These are phyloP conservation scores for Aphrophora alni DNA, from an alignment of 2,888 invertebrate genomes.

Conservation along the genomic window DNA sequence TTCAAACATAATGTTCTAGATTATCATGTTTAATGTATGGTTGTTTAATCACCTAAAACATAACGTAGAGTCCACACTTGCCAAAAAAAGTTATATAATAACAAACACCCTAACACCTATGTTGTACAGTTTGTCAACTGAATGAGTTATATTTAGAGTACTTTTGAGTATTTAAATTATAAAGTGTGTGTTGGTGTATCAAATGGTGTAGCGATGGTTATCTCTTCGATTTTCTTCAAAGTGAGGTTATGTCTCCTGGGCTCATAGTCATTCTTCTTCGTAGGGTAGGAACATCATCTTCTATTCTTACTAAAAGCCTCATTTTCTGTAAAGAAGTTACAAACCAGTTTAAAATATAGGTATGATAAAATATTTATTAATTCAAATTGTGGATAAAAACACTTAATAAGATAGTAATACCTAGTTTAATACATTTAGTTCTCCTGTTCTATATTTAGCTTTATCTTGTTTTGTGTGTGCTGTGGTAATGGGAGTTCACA, in stretches of 20 bases:
- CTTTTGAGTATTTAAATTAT: constrained; percentile 1
- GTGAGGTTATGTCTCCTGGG: constrained; percentile 26
- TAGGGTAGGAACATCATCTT: constrained; percentile 78
- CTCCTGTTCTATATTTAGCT: no score
- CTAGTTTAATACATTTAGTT: no score
- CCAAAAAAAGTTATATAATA: background rate
- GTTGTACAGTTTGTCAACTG: background rate
- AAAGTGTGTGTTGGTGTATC: background rate
- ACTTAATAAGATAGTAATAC: no score
- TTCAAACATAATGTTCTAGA: background rate
- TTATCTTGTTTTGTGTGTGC: no score
- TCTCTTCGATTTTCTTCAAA: constrained; percentile 32
- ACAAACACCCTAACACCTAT: background rate
- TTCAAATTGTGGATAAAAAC: no score
- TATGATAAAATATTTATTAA: no score
- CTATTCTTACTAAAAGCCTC: constrained; percentile 81
- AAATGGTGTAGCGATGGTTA: constrained; percentile 6
- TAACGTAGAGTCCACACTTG: background rate
- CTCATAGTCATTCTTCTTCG: constrained; percentile 72
- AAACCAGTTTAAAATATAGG: background rate
- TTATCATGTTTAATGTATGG: background rate
- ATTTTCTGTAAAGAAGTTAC: constrained; percentile 73
- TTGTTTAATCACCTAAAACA: background rate
- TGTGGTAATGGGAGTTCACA: no score
- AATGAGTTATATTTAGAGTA: background rate